Conservation (phyloP, 2,797 vertebrate species). For the Bufotes viridis region DNA sequence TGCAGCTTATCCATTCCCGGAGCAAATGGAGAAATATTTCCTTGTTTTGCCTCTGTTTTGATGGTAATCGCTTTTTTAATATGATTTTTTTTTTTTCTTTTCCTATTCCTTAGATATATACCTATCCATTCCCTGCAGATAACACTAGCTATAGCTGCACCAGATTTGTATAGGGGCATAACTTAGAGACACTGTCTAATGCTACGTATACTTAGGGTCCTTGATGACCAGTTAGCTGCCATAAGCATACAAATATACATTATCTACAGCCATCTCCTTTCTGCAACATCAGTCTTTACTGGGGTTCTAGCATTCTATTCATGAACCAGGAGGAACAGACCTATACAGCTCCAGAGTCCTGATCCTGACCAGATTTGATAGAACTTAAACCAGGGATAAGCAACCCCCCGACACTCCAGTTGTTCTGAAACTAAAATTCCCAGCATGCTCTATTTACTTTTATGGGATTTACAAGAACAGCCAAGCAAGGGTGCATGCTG, state of each 20-base stretch:
- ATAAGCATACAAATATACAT: background rate
- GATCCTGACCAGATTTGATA: too few relatives aligned
- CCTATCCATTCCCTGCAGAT: background rate
- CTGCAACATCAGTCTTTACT: background rate
- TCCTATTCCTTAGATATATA: background rate
- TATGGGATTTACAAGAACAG: too few relatives aligned
- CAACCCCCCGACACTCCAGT: too few relatives aligned
- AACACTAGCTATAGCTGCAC: background rate
- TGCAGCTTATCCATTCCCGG: slow-evolving; percentile 33
- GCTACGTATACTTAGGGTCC: background rate
- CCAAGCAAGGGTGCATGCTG: too few relatives aligned
- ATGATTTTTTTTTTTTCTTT: background rate
- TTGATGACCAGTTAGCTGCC: background rate
- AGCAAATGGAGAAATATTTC: slow-evolving; percentile 19
- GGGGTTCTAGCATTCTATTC: background rate
- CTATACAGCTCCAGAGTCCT: too few relatives aligned
- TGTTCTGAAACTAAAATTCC: too few relatives aligned
- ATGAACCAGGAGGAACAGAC: too few relatives aligned
- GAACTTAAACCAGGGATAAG: too few relatives aligned
- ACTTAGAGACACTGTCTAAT: background rate
- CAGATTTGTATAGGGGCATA: background rate
- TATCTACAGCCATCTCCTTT: background rate
- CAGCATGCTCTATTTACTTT: too few relatives aligned
- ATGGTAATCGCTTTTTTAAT: slow-evolving; percentile 12
- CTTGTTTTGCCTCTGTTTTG: background rate